phyloP scores from a whole-genome alignment of 1,140 invertebrate species.

The Galendromus occidentalis region DNA sequence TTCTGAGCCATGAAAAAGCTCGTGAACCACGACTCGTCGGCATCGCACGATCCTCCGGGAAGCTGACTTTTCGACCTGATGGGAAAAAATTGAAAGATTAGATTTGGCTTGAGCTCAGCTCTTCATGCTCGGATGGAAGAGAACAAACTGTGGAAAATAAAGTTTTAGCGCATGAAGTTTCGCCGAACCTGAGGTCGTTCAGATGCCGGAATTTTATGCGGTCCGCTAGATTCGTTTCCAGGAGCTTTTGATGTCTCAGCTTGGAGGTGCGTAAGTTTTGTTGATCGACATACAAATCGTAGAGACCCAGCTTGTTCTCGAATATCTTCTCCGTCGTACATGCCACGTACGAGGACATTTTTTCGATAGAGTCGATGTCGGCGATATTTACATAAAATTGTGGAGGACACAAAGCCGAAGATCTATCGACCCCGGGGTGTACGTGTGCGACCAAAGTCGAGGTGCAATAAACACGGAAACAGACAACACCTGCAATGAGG shows the following conservation, averaged over 20 bases:
- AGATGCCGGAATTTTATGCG: constrained; percentile 26
- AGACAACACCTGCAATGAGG: constrained; percentile 4
- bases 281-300: constrained; percentile 28
- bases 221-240: constrained; percentile 27
- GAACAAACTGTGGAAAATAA: too few species aligned
- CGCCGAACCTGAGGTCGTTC: constrained; percentile 29
- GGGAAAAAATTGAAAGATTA: too few species aligned
- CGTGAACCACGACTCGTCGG: constrained; percentile 1
- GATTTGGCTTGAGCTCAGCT: too few species aligned
- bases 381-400: constrained; percentile 32
- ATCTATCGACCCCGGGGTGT: constrained; percentile 22
- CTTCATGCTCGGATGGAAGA: too few species aligned
- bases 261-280: constrained; percentile 23
- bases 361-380: constrained; percentile 25
- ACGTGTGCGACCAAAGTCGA: constrained; percentile 28
- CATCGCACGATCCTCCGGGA: background rate
- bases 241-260: constrained; percentile 23
- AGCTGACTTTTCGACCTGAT: background rate
- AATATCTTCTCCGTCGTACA: constrained; percentile 34
- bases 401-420: constrained; percentile 22
- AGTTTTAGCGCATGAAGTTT: too few species aligned
- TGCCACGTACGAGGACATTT: constrained; percentile 15
- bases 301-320: constrained; percentile 29
- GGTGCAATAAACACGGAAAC: constrained; percentile 30
- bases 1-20: constrained; percentile 5